Percentiles rank a stretch among this genome's conserved stretches.
Conservation (phyloP, 2,113 vertebrate genomes). For the Melanerpes formicivorus region DNA sequence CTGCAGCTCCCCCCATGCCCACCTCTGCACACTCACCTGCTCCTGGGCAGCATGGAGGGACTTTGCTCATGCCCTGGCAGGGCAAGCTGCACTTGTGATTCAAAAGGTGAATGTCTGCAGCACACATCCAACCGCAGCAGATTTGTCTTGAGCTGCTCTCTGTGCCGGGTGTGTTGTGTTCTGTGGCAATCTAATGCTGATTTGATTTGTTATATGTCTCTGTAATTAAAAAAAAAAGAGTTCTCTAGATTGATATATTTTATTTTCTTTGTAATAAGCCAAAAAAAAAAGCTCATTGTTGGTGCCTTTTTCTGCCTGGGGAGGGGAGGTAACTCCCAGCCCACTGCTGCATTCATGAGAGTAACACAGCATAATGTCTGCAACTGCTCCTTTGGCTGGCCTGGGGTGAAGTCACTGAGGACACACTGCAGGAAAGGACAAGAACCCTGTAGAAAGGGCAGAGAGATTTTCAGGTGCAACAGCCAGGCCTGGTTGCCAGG, state of each 20-base stretch:
- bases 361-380: not conserved
- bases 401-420: not conserved
- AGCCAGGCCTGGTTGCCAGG: not conserved
- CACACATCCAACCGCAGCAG: slow-evolving; percentile 16
- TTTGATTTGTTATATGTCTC: slow-evolving; percentile 66
- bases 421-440: not conserved
- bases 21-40: not conserved
- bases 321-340: slow-evolving; percentile 14
- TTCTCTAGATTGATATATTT: slow-evolving; percentile 60
- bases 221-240: slow-evolving; percentile 44
- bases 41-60: not conserved
- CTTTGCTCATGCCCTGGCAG: not conserved
- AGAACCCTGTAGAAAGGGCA: not conserved
- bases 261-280: slow-evolving; percentile 47
- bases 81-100: slow-evolving; percentile 10
- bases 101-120: not conserved
- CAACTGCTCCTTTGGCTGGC: not conserved
- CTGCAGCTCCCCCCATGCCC: not conserved
- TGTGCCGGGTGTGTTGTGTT: slow-evolving; percentile 55
- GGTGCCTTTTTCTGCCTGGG: slow-evolving; percentile 64
- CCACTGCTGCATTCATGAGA: not conserved
- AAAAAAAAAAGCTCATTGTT: slow-evolving; percentile 58
- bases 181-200: slow-evolving; percentile 56
- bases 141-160: slow-evolving; percentile 50
- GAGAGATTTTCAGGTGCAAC: not conserved